Evolutionary conservation across 2,113 vertebrate species (phyloP), one percentile per base, ranked within the genome.

Genomic region (Ctenodactylus gundi): DNA sequence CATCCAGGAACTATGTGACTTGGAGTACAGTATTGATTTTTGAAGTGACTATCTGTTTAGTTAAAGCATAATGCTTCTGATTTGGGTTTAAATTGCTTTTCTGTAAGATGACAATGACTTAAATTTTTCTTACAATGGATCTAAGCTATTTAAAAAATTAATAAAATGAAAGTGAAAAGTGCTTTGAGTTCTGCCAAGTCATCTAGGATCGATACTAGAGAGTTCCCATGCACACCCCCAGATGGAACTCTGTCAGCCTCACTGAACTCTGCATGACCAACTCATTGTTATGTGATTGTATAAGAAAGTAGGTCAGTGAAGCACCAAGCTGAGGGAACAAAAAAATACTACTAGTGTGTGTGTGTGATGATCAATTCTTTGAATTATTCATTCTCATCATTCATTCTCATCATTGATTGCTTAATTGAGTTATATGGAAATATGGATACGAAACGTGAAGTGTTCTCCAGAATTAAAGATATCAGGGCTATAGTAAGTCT

Each of bases 291-390:
- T 88, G 36, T 85, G 92, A 81, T 93, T 96, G 96, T 80, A 68
- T 93, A 88, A 95, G 72, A 68, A 97, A 97, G 73, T 95, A 94
- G 93, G 95, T 97, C 93, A 97, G 81, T 72, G 88, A 81, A 95
- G 78, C 17, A 67, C 34, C 49, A 88, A 84, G 60, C 53, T 70
- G 39, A 6, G 15, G 27, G 25, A n/a, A 62, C 23, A 44, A 64
- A 46, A 41, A 31, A 15, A 3, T 4, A 14, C 62, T 62, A 70
- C 46, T 12, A 25, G n/a, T n/a, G n/a, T n/a, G n/a, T 81, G 41
- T 70, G 39, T 85, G 72, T 82, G 67, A 95, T 88, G 87, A 97
- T 94, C 72, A 70, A 46, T 84, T 96, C 36, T 95, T 95, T 94
- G 94, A 95, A 95, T 96, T 95, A 95, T 96, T 97, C 86, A 95